Percentiles rank a stretch among this genome's conserved stretches.
These are phyloP conservation scores for Etheostoma cragini DNA, from an alignment of 2,113 vertebrate genomes.

Conservation along the genomic window DNA sequence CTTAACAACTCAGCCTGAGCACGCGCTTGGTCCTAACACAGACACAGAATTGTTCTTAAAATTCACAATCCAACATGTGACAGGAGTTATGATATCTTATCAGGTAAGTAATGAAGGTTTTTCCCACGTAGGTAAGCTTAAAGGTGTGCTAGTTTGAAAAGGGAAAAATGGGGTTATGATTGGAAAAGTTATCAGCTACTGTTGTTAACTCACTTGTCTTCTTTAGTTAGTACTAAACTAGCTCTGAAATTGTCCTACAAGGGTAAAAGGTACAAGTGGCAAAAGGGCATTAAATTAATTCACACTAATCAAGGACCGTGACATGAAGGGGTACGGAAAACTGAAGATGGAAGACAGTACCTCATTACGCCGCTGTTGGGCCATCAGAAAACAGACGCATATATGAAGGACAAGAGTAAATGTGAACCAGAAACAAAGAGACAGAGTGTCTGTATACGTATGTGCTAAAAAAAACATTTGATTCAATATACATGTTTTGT, in stretches of 20 bases:
- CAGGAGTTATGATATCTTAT: slow-evolving; percentile 22
- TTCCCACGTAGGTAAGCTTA: slow-evolving; percentile 31
- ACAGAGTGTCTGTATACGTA: not conserved
- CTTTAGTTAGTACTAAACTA: slow-evolving; percentile 26
- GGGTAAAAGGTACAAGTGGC: slow-evolving; percentile 23
- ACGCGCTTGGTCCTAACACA: slow-evolving; percentile 91
- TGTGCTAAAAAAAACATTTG: not conserved
- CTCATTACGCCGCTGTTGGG: slow-evolving; percentile 55
- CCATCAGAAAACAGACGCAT: slow-evolving; percentile 47
- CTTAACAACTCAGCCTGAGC: slow-evolving; percentile 95
- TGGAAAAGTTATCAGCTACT: slow-evolving; percentile 30
- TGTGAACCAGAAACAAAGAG: slow-evolving; percentile 38
- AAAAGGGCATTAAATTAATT: slow-evolving; percentile 14
- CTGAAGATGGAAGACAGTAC: slow-evolving; percentile 50
- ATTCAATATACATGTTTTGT: not conserved
- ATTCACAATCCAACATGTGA: slow-evolving; percentile 21
- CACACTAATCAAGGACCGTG: slow-evolving; percentile 9
- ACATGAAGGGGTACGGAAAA: slow-evolving; percentile 6
- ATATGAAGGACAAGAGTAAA: slow-evolving; percentile 42
- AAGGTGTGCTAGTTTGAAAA: slow-evolving; percentile 26
- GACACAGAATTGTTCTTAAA: slow-evolving; percentile 36
- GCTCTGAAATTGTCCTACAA: not conserved
- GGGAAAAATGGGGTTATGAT: not conserved
- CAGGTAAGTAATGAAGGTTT: slow-evolving; percentile 19
- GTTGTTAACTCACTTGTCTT: slow-evolving; percentile 20